Conservation (phyloP, 2,797 vertebrate species). For the Limosa lapponica region DNA sequence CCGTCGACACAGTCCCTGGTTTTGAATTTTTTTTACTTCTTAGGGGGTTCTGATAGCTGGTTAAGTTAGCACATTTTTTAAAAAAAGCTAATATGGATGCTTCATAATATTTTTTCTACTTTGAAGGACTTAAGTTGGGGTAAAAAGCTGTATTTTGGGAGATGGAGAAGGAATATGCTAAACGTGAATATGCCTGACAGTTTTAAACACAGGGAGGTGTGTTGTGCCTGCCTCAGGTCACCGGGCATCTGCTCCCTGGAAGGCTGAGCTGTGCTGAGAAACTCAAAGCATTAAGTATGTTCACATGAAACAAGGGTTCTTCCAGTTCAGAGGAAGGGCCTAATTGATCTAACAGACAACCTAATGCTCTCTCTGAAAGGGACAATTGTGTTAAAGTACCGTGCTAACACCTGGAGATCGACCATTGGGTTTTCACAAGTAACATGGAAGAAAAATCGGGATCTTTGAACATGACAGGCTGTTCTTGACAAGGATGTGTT, state of each 20-base stretch:
- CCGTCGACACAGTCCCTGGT: background rate
- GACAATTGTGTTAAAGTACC: constrained; percentile 49
- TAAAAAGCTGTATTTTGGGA: background rate
- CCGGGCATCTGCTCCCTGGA: background rate
- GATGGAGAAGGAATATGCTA: background rate
- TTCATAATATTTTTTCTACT: background rate
- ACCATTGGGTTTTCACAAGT: background rate
- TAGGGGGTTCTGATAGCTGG: background rate
- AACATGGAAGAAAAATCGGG: background rate
- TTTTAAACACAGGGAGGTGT: constrained; percentile 50
- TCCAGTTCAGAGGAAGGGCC: constrained; percentile 14
- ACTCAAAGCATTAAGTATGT: constrained; percentile 27
- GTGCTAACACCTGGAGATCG: constrained; percentile 51
- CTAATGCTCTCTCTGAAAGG: constrained; percentile 22
- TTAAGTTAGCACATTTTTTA: background rate
- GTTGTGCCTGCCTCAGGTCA: constrained; percentile 48
- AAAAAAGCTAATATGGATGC: background rate
- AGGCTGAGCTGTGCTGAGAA: constrained; percentile 50
- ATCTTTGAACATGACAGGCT: background rate
- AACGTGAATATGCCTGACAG: constrained; percentile 11
- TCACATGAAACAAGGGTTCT: constrained; percentile 27
- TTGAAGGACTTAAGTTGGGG: background rate
- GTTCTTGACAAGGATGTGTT: background rate
- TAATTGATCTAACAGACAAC: constrained; percentile 55
- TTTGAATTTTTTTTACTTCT: background rate